Evolutionary conservation across 2,113 vertebrate species (phyloP).

Genomic region (Theropithecus gelada): DNA sequence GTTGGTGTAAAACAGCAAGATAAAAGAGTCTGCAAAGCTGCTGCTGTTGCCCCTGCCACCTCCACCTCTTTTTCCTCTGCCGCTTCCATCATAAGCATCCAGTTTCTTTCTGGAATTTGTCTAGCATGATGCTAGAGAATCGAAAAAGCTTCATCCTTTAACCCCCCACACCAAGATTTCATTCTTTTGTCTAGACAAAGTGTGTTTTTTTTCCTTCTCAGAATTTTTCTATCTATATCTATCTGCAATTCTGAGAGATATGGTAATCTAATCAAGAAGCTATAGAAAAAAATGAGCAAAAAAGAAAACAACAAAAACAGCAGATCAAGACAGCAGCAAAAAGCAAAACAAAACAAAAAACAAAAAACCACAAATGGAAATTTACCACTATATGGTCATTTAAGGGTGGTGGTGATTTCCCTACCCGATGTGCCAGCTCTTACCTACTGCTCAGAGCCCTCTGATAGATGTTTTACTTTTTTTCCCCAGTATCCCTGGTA

Average conservation of each 20-base stretch:
- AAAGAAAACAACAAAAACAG: not conserved
- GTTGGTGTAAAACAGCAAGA: not conserved
- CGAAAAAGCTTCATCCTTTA: not conserved
- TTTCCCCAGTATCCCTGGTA: not conserved
- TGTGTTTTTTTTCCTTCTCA: not conserved
- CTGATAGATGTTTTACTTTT: not conserved
- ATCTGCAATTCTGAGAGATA: not conserved
- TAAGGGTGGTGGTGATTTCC: not conserved
- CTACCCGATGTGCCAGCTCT: not conserved
- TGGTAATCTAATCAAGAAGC: not conserved
- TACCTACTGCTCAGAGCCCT: not conserved
- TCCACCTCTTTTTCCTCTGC: not conserved
- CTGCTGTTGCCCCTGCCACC: too few species aligned
- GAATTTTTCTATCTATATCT: not conserved
- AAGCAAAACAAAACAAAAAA: too few species aligned
- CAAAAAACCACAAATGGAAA: not conserved
- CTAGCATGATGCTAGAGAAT: not conserved
- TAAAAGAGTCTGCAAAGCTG: not conserved
- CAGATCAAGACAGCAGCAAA: not conserved
- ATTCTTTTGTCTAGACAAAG: not conserved
- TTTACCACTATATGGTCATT: not conserved
- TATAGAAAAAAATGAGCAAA: not conserved
- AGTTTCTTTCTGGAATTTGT: not conserved
- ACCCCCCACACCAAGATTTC: rapidly evolving
- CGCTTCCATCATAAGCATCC: not conserved